Evolutionary conservation across 2,797 vertebrate species (phyloP), one percentile per base, ranked within the genome.

Genomic region (Gobionotothen gibberifrons): DNA sequence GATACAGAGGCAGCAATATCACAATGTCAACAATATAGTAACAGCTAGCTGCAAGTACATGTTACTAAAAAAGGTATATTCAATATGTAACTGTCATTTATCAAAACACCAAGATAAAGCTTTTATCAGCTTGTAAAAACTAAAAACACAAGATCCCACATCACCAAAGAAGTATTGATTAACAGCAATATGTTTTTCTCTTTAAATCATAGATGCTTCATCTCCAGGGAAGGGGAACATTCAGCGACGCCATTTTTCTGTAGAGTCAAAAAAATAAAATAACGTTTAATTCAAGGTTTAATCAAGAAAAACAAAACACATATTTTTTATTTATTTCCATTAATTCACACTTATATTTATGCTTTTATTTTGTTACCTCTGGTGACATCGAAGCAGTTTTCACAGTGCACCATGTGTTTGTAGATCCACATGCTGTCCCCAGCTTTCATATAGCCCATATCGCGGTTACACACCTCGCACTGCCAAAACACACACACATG

Each of bases 341-440:
- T 39, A 3, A 22, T 8, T 47, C 4, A 9, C 15, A 19, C 26
- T 51, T 9, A 26, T 22, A n/a, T n/a, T n/a, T 8, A n/a, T 53
- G 15, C 1, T 22, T 43, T 17, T 52, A 11, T 9, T 54, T 3
- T 5, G 22, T 78, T 89, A 99, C 98, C 96, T 94, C 94, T 96
- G 85, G 96, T 94, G 85, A 87, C 82, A 60, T 95, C 96, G 81
- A 98, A 98, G 91, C 98, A 99, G 78, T 92, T 93, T 49, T 97
- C 96, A 81, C 98, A 99, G 78, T 98, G 96, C 76, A 99, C 96
- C 65, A 89, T 95, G 67, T 93, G 83, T 63, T 88, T 96, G 83
- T 98, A 97, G 89, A 99, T 92, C 98, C 98, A 99, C 90, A 99
- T 93, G 86, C 93, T 97, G 90, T 99, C 98, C 57, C 98, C 98